Conservation (phyloP, 2,888 invertebrate genomes). For the Drosophila seclusa region DNA sequence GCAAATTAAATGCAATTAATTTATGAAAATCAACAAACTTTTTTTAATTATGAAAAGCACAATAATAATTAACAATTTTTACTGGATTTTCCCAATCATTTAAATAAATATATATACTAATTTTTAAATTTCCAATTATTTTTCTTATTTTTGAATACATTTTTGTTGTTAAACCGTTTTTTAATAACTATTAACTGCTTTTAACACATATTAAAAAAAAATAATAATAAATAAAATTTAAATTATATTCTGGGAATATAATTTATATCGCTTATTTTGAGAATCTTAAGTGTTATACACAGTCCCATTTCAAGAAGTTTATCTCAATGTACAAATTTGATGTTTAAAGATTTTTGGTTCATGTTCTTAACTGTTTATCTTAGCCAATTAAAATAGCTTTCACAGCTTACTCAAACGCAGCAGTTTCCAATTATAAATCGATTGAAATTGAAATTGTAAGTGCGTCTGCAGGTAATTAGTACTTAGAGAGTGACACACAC, state of each 20-base stretch:
- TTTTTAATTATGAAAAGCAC: neutral
- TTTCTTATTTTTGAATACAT: neutral
- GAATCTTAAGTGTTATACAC: neutral
- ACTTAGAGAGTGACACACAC: constrained; percentile 5
- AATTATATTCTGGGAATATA: neutral
- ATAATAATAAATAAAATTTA: neutral
- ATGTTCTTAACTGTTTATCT: neutral
- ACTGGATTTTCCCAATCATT: neutral
- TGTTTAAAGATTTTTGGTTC: neutral
- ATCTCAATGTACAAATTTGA: neutral
- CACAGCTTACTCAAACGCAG: neutral
- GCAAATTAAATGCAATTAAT: neutral
- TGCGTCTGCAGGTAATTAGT: constrained; percentile 63
- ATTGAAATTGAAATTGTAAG: constrained; percentile 14
- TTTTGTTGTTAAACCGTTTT: neutral
- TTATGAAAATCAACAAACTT: neutral
- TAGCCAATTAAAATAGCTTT: neutral
- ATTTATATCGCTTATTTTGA: neutral
- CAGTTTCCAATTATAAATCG: constrained; percentile 55
- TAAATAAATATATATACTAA: neutral
- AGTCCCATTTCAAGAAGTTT: neutral
- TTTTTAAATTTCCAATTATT: neutral
- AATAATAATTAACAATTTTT: neutral
- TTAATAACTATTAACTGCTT: neutral
- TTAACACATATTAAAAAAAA: neutral